Conservation (phyloP, 2,797 vertebrate genomes). For the Chaetodon trifasciatus region DNA sequence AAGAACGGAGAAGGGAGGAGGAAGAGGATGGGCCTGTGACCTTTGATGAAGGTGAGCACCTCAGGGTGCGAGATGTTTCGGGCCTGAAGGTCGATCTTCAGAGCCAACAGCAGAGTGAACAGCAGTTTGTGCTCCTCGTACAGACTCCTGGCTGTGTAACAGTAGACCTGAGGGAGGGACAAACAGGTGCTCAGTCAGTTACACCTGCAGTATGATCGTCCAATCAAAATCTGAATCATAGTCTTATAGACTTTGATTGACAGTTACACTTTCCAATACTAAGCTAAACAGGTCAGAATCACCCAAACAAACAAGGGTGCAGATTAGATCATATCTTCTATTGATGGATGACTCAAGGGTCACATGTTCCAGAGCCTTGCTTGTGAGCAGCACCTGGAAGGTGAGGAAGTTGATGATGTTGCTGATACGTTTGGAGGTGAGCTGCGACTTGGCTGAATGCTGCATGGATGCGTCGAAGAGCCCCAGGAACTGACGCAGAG, state of each 20-base stretch:
- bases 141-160: slow-evolving; percentile 86
- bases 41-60: slow-evolving; percentile 90
- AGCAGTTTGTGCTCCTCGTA: slow-evolving; percentile 90
- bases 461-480: slow-evolving; percentile 89
- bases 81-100: slow-evolving; percentile 89
- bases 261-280: background rate
- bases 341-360: background rate
- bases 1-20: background rate
- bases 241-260: background rate
- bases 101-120: slow-evolving; percentile 88
- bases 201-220: background rate
- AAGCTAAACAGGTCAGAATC: background rate
- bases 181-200: background rate
- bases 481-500: slow-evolving; percentile 88
- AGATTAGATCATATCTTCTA: background rate
- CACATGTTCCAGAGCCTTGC: background rate
- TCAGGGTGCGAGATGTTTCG: slow-evolving; percentile 86
- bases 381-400: slow-evolving; percentile 75
- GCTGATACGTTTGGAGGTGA: slow-evolving; percentile 87
- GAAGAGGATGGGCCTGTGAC: slow-evolving; percentile 63
- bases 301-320: background rate
- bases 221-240: background rate
- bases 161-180: slow-evolving; percentile 81
- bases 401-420: slow-evolving; percentile 87
- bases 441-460: slow-evolving; percentile 83